A percentile compares a stretch with the other conserved stretches of the same genome.
phyloP scores from a whole-genome alignment of 2,797 vertebrate species.

The Somateria mollissima region DNA sequence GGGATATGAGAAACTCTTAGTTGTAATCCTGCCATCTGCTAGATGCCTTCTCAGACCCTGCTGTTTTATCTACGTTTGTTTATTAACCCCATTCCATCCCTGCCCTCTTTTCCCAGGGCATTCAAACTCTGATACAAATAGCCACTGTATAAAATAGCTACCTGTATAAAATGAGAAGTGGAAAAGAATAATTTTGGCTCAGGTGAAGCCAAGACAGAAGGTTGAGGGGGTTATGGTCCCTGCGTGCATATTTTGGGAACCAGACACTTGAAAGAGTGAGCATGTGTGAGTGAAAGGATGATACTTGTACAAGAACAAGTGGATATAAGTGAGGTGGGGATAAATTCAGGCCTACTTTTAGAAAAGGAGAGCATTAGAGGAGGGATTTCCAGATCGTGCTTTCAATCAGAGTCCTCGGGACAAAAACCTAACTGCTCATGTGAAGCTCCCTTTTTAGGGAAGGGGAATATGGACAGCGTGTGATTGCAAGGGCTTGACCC shows the following conservation, averaged over 20 bases:
- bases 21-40: background rate
- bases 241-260: background rate
- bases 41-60: background rate
- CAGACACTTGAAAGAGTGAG: background rate
- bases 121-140: background rate
- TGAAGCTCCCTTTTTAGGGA: background rate
- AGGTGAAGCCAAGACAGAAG: background rate
- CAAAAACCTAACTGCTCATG: background rate
- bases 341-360: background rate
- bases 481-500: background rate
- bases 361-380: background rate
- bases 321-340: background rate
- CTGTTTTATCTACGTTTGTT: background rate
- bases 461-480: background rate
- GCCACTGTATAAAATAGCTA: background rate
- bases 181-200: background rate
- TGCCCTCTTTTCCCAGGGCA: background rate
- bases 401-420: background rate
- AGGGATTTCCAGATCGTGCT: background rate
- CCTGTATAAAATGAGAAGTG: background rate
- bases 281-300: fast-evolving
- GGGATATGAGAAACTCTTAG: background rate
- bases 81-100: fast-evolving
- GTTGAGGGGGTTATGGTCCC: background rate
- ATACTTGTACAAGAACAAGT: background rate